Percentiles rank a stretch among this genome's conserved stretches.
Evolutionary conservation across 2,113 vertebrate species (phyloP).

Genomic region (Aramus guarauna): DNA sequence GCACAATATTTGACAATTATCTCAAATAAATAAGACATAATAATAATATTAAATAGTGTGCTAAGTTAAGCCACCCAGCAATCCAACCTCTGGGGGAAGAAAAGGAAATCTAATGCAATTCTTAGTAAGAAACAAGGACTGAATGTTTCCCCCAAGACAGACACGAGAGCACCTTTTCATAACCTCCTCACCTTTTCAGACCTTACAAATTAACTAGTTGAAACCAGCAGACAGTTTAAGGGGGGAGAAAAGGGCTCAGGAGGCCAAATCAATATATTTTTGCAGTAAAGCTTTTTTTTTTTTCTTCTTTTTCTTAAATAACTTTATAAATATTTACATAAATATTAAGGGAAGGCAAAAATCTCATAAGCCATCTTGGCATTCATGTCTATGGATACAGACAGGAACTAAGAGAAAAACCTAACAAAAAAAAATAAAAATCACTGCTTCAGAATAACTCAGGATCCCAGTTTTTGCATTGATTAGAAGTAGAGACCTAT

Average conservation of each 20-base stretch:
- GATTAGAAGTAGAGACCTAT: conserved; percentile 70
- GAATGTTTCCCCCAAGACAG: conserved; percentile 66
- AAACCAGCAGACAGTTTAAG: conserved; percentile 56
- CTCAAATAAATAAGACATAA: conserved; percentile 82
- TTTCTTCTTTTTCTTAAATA: conserved; percentile 48
- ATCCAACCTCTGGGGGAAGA: conserved; percentile 66
- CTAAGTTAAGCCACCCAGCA: conserved; percentile 74
- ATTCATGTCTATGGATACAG: conserved; percentile 70
- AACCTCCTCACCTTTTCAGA: conserved; percentile 60
- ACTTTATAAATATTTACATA: conserved; percentile 72
- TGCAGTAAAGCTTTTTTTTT: conserved; percentile 51
- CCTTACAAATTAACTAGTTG: conserved; percentile 67
- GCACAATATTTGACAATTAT: conserved; percentile 80
- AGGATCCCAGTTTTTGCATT: conserved; percentile 74
- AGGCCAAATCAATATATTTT: conserved; percentile 62
- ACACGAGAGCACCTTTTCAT: conserved; percentile 63
- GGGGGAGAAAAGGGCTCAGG: conserved; percentile 36
- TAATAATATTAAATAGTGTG: conserved; percentile 76
- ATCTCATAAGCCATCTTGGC: conserved; percentile 58
- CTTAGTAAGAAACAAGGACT: conserved; percentile 67
- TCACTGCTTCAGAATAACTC: conserved; percentile 66
- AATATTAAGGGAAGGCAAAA: conserved; percentile 69
- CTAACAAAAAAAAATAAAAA: conserved; percentile 3
- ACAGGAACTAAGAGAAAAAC: conserved; percentile 65
- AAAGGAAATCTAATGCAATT: conserved; percentile 66